These are phyloP conservation scores for Falco concolor DNA, from an alignment of 2,797 vertebrate genomes.

Conservation along the genomic window DNA sequence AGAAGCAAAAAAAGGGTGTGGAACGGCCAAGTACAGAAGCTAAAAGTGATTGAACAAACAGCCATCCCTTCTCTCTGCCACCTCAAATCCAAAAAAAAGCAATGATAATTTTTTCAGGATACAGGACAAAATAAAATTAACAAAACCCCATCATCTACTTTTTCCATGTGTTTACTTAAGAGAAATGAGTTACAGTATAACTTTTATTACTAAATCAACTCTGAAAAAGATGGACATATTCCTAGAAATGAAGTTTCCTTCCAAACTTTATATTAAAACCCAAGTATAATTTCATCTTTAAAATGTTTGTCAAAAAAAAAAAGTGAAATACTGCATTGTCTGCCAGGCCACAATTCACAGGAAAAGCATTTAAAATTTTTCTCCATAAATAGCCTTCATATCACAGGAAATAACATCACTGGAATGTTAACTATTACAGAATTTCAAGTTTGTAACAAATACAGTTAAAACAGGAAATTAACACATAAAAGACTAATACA, in stretches of 20 bases:
- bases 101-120: not conserved
- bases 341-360: not conserved
- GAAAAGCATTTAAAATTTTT: not conserved
- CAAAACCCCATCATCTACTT: accelerated
- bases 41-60: not conserved
- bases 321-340: not conserved
- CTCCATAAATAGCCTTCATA: not conserved
- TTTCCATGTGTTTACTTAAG: not conserved
- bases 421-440: not conserved
- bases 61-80: not conserved
- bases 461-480: not conserved
- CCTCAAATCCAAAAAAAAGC: not conserved
- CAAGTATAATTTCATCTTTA: not conserved
- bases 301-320: not conserved
- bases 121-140: not conserved
- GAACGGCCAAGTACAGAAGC: not conserved
- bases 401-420: not conserved
- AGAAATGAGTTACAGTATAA: not conserved
- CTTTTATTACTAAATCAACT: not conserved
- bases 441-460: not conserved
- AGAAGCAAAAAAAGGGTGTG: not conserved
- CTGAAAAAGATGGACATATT: not conserved
- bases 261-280: not conserved
- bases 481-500: not conserved
- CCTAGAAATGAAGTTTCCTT: not conserved